Percentiles rank a stretch among this genome's conserved stretches.
These are phyloP conservation scores for Meles meles DNA, from an alignment of 2,113 vertebrate species.

Conservation along the genomic window DNA sequence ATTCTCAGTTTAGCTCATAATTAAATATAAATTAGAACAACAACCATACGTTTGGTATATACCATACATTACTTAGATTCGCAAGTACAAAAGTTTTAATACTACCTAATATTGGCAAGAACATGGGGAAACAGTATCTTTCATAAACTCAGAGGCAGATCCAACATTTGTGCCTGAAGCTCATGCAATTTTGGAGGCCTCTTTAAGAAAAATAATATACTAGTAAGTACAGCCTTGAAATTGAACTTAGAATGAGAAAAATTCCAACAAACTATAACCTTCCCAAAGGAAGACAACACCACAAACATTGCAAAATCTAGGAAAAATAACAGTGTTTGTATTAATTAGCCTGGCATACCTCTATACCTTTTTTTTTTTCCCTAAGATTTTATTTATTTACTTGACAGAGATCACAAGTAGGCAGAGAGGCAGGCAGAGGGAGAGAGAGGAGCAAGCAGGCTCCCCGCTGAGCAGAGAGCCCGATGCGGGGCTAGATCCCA, in stretches of 20 bases:
- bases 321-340: neutral
- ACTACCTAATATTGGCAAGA: neutral
- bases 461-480: no score
- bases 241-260: neutral
- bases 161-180: neutral
- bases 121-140: neutral
- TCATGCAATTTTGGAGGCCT: neutral
- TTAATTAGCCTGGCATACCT: neutral
- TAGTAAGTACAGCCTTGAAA: neutral
- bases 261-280: neutral
- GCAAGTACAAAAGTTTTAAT: constrained; percentile 10
- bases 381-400: no score
- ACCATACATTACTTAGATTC: constrained; percentile 18
- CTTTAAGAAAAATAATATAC: neutral
- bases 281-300: neutral
- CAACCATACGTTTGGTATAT: neutral
- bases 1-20: neutral
- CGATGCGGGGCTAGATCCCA: no score
- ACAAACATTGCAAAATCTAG: neutral
- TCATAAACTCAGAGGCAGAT: neutral
- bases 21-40: constrained; percentile 37
- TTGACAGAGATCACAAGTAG: no score
- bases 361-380: neutral
- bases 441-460: no score
- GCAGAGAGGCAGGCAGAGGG: no score